Conservation (phyloP, 2,888 invertebrate genomes). For the Priapulus caudatus region DNA sequence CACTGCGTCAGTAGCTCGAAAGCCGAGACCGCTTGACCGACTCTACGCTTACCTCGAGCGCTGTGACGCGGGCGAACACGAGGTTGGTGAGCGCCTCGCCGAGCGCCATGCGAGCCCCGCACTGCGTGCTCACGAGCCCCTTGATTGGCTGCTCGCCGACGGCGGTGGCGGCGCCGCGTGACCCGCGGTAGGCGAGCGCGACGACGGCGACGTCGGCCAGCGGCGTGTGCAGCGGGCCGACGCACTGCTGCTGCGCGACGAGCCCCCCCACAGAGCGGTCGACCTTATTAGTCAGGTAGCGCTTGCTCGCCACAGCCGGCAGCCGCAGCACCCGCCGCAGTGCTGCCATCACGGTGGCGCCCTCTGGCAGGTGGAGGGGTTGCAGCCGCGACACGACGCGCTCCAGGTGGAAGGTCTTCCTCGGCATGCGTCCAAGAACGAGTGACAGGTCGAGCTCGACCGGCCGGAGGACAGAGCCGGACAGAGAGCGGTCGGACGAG, state of each 20-base stretch:
- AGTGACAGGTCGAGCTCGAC: conserved; percentile 78
- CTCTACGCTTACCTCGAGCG: conserved; percentile 43
- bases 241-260: conserved; percentile 94
- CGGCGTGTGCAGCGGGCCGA: conserved; percentile 91
- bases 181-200: conserved; percentile 7
- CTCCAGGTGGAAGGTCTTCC: conserved; percentile 54
- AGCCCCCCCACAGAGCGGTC: conserved; percentile 80
- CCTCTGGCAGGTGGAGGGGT: conserved; percentile 45
- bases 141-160: conserved; percentile 96
- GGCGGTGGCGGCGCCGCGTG: conserved; percentile 74
- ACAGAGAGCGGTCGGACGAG: too few relatives aligned
- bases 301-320: conserved; percentile 84
- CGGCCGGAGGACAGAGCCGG: conserved; percentile 47
- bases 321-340: conserved; percentile 63
- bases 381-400: conserved; percentile 43
- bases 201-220: conserved; percentile 79
- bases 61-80: conserved; percentile 53
- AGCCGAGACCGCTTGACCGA: not conserved
- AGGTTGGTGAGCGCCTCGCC: conserved; percentile 88
- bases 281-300: conserved; percentile 89
- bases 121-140: conserved; percentile 64
- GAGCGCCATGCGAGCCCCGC: conserved; percentile 85
- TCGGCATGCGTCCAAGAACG: conserved; percentile 76
- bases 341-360: conserved; percentile 52
- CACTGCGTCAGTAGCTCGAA: not conserved